Base-by-base conservation (phyloP, 1,140 invertebrate species). In the Drosophila takahashii region DNA sequence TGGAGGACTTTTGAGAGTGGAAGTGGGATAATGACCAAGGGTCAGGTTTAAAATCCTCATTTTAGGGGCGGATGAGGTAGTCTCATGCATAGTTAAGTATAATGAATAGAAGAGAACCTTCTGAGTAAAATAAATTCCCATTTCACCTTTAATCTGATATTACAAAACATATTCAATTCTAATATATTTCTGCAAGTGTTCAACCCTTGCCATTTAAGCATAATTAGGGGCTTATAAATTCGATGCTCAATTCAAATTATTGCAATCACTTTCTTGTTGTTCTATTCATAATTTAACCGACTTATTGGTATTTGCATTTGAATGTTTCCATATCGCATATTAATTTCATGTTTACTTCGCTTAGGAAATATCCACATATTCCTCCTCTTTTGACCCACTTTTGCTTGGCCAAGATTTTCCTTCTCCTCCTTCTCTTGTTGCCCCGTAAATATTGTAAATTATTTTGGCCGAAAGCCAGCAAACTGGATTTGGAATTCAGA, bases 381-480 rank as follows among this genome's bases (percentile, higher is more conserved):
- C 60, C 6, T 1, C 0, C 3, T 3, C 15, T 18, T 32, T 8
- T 36, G 32, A 18, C 69, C 39, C 22, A 56, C 42, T 45, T 45
- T 45, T 50, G 16, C 18, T 29, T 51, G 45, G 47, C 26, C 60
- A 56, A 65, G 13, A 36, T 11, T 41, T 47, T 13, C 15, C 15
- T 32, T 36, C 22, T 18, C 36, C 53, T 58, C 52, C 70, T 59
- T 37, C 48, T 26, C 10, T 16, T n/a, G 7, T 9, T 51, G 16
- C 5, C 47, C 57, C 10, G 37, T 51, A 76, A 37, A 70, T 62
- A 58, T 58, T 62, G 57, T 64, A 59, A 78, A 77, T 78, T 59
- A 70, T 77, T 47, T 78, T 78, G 76, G 76, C 76, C 65, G 56
- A 58, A 64, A 71, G 76, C 76, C 75, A 78, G 45, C 45, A 29